A percentile compares a stretch with the other conserved stretches of the same genome.
These are phyloP conservation scores for Arctopsyche grandis DNA, from an alignment of 1,140 invertebrate species.

Conservation along the genomic window DNA sequence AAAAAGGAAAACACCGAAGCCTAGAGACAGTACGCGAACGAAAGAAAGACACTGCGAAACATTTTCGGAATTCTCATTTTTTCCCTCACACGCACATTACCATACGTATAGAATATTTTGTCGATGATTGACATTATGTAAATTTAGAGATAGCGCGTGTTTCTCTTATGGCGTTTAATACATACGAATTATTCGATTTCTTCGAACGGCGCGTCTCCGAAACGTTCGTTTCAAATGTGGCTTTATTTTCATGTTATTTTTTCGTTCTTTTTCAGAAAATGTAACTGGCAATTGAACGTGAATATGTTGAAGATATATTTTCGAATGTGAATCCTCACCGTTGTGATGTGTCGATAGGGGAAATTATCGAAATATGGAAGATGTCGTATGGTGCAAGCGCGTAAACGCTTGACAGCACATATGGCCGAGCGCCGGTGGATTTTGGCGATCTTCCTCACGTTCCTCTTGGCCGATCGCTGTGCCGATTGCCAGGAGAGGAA, in stretches of 20 bases:
- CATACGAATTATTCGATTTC: too few species aligned
- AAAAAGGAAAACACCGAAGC: too few species aligned
- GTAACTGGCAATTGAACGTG: neutral
- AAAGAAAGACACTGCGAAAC: too few species aligned
- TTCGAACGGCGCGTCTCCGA: too few species aligned
- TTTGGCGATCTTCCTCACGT: constrained; percentile 21
- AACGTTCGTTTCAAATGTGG: too few species aligned
- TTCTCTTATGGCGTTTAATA: too few species aligned
- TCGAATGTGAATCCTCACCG: neutral
- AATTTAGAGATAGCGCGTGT: neutral
- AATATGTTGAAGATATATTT: neutral
- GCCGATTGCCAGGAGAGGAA: neutral
- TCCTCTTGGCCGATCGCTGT: constrained; percentile 16
- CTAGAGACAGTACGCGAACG: too few species aligned
- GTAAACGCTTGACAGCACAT: neutral
- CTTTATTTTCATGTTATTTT: neutral
- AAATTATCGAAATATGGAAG: too few species aligned
- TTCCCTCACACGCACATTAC: too few species aligned
- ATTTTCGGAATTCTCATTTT: too few species aligned
- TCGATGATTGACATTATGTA: neutral
- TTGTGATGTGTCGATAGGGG: neutral
- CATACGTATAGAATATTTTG: too few species aligned
- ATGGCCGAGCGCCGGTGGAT: constrained; percentile 30
- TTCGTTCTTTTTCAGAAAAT: neutral
- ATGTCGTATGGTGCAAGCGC: too few species aligned